Evolutionary conservation across 2,888 invertebrate genomes (phyloP).

Genomic region (Plebejus anna): DNA sequence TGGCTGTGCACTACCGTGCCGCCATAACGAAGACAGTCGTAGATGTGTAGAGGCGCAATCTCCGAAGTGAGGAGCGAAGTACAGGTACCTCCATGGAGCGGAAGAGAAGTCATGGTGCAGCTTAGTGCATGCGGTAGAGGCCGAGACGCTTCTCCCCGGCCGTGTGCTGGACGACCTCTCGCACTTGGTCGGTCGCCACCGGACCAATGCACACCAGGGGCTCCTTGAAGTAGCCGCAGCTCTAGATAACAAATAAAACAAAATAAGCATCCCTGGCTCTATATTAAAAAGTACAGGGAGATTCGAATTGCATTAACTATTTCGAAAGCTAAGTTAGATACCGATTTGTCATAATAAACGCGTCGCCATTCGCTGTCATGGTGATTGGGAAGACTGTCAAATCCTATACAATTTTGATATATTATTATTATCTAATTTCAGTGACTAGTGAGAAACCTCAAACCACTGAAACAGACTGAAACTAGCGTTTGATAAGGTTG

Average conservation of each 20-base stretch:
- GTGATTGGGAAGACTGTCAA: too few species aligned
- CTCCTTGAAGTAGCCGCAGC: conserved; percentile 95
- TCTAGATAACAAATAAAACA: conserved; percentile 65
- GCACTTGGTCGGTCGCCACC: conserved; percentile 88
- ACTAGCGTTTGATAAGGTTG: too few species aligned
- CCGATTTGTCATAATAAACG: too few species aligned
- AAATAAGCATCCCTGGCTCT: too few species aligned
- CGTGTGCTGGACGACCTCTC: conserved; percentile 85
- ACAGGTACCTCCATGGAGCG: background rate
- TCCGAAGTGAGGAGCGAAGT: background rate
- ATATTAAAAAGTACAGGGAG: too few species aligned
- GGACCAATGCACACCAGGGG: conserved; percentile 92
- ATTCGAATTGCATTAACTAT: too few species aligned
- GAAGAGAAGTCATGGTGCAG: background rate
- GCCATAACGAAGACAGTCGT: background rate
- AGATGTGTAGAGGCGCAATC: background rate
- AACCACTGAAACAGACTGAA: too few species aligned
- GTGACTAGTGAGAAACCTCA: too few species aligned
- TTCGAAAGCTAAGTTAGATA: too few species aligned
- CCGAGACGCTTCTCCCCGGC: conserved; percentile 91
- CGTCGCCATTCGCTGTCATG: too few species aligned
- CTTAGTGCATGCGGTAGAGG: conserved; percentile 76
- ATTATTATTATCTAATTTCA: too few species aligned
- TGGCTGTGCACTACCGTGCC: background rate
- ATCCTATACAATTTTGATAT: too few species aligned